Base-by-base conservation (phyloP, 2,888 invertebrate species). In the Ctenicera cuprea region DNA sequence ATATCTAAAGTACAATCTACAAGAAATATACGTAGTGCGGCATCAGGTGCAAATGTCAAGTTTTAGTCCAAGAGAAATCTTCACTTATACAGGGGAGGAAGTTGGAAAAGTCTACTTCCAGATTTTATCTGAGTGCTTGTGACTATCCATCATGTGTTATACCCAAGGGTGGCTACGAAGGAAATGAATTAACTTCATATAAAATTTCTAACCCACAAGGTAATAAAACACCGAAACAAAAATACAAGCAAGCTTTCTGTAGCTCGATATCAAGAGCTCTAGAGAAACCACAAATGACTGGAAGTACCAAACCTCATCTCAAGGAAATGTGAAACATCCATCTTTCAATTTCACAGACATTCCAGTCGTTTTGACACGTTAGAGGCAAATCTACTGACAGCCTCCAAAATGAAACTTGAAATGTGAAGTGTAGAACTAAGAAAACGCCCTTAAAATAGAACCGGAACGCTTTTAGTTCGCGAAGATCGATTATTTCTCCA, bases 1-100 rank as follows among this genome's bases (percentile, higher is more conserved):
- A 22, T 52, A 63, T 61, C 43, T 45, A 61, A 50, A 48, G 48
- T 48, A 48, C 9, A 48, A 48, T 48, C 48, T 48, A 48, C 16
- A 52, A 70, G 69, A 73, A 73, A 66, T 73, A 75, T 67, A 62
- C 65, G 61, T 76, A 76, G 69, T 74, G 64, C 69, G 75, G 80
- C 76, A 80, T 79, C 82, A 82, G 82, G 82, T 82, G 82, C 74
- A 73, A 78, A 79, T 79, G 81, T 80, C 81, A 81, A 80, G 79
- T 79, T 81, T 75, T 77, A 78, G 79, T 80, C 75, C 78, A 76
- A 79, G 77, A 80, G 77, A 80, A 80, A 81, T 80, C 79, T 78
- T 79, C 78, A 73, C 67, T 75, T 63, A 68, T 48, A 48, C 45
- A 48, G 74, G 74, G 75, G 75, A 71, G 71, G 57, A 76, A 80